phyloP scores from a whole-genome alignment of 2,888 invertebrate genomes.

The Crossocerus cetratus region DNA sequence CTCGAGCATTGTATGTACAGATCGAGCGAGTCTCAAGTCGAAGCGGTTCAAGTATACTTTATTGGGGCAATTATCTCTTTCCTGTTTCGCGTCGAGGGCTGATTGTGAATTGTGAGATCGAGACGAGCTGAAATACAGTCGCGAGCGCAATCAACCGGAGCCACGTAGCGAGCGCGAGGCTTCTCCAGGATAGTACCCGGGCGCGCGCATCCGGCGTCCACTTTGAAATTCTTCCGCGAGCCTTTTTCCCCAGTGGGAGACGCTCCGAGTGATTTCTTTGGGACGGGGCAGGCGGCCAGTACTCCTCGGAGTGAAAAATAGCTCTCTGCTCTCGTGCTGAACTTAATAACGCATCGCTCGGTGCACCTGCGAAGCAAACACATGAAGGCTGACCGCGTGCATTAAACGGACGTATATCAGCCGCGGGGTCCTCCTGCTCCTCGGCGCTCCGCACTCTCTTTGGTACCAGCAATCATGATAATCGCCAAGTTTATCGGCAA shows the following conservation, averaged over 20 bases:
- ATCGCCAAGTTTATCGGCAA: conserved; percentile 47
- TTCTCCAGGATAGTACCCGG: too few species aligned
- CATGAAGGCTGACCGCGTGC: conserved; percentile 15
- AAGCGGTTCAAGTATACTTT: conserved; percentile 32
- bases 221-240: too few species aligned
- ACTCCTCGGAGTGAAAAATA: conserved; percentile 23
- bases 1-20: neutral
- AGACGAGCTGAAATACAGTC: neutral
- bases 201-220: too few species aligned
- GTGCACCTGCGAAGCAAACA: conserved; percentile 36
- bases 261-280: too few species aligned
- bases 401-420: conserved; percentile 54
- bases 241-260: too few species aligned
- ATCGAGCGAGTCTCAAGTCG: too few species aligned
- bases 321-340: conserved; percentile 22
- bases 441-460: conserved; percentile 3
- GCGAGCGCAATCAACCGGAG: conserved; percentile 19
- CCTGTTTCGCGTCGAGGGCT: conserved; percentile 43
- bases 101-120: conserved; percentile 58
- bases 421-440: conserved; percentile 36
- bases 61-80: conserved; percentile 49
- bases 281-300: too few species aligned
- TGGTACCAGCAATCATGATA: conserved; percentile 40
- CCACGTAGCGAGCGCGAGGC: too few species aligned
- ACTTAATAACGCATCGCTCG: conserved; percentile 40